phyloP scores from a whole-genome alignment of 1,140 invertebrate genomes.

The Camponotus vicinus region DNA sequence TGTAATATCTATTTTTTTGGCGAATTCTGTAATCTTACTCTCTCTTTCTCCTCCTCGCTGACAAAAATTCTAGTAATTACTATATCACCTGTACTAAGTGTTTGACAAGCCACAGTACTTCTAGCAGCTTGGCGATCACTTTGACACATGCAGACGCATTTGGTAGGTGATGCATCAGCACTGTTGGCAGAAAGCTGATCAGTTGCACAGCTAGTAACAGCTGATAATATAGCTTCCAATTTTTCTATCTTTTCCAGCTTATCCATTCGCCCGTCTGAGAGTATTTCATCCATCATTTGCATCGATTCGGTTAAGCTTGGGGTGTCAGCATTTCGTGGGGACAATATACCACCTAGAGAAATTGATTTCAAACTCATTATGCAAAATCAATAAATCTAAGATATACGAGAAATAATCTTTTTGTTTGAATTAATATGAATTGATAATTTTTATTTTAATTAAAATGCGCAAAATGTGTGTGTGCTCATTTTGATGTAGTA shows the following conservation, averaged over 20 bases:
- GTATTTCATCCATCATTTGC: constrained; percentile 95
- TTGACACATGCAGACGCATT: constrained; percentile 87
- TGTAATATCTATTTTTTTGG: constrained; percentile 79
- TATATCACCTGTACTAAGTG: constrained; percentile 96
- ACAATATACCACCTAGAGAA: constrained; percentile 87
- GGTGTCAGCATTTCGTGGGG: constrained; percentile 92
- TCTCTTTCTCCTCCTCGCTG: constrained; percentile 88
- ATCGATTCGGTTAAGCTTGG: constrained; percentile 96
- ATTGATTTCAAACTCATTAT: constrained; percentile 2
- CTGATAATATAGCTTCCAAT: constrained; percentile 93
- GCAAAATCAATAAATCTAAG: not conserved
- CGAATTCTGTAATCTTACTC: constrained; percentile 81
- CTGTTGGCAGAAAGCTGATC: constrained; percentile 80
- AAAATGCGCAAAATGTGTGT: not conserved
- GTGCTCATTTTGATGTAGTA: not conserved
- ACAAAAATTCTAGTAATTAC: constrained; percentile 96
- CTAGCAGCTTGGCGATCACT: constrained; percentile 70
- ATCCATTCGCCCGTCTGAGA: constrained; percentile 94
- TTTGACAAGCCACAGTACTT: constrained; percentile 90
- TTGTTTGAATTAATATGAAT: not conserved
- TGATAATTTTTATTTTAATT: constrained; percentile 33
- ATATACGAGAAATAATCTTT: not conserved
- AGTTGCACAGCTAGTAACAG: constrained; percentile 88
- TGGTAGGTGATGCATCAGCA: constrained; percentile 76
- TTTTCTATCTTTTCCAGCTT: constrained; percentile 95